These are phyloP conservation scores for Stramonita haemastoma DNA, from an alignment of 2,888 invertebrate genomes.

Conservation along the genomic window DNA sequence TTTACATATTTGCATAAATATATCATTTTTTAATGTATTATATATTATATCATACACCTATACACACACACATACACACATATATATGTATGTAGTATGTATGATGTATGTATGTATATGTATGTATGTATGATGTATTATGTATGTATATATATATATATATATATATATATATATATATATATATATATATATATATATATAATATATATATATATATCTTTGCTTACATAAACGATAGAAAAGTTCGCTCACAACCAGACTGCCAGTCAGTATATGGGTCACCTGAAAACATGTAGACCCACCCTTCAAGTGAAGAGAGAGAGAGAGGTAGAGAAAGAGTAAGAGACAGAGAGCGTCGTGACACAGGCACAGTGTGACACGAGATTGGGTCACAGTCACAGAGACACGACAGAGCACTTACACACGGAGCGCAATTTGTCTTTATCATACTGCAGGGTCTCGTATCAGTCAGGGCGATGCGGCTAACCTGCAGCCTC, in stretches of 20 bases:
- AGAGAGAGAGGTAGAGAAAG: background rate
- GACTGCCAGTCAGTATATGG: too few relatives aligned
- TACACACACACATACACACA: background rate
- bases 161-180: constrained; percentile 2
- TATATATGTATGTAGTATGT: too few relatives aligned
- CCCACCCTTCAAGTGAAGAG: background rate
- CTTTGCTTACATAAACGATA: background rate
- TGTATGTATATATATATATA: constrained; percentile 11
- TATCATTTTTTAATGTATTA: too few relatives aligned
- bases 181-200: background rate
- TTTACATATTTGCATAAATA: too few relatives aligned
- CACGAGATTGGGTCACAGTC: too few relatives aligned
- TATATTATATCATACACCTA: too few relatives aligned
- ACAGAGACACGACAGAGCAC: constrained; percentile 51
- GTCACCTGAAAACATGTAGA: too few relatives aligned
- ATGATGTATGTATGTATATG: too few relatives aligned
- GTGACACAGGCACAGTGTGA: too few relatives aligned
- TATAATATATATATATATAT: background rate
- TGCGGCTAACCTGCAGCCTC: constrained; percentile 89
- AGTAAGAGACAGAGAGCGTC: too few relatives aligned
- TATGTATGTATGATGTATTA: too few relatives aligned
- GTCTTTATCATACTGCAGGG: constrained; percentile 95
- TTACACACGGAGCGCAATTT: constrained; percentile 83
- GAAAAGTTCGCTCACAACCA: too few relatives aligned
- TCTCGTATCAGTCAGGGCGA: constrained; percentile 96